These are phyloP conservation scores for Butorides virescens DNA, from an alignment of 2,113 vertebrate genomes.

Conservation along the genomic window DNA sequence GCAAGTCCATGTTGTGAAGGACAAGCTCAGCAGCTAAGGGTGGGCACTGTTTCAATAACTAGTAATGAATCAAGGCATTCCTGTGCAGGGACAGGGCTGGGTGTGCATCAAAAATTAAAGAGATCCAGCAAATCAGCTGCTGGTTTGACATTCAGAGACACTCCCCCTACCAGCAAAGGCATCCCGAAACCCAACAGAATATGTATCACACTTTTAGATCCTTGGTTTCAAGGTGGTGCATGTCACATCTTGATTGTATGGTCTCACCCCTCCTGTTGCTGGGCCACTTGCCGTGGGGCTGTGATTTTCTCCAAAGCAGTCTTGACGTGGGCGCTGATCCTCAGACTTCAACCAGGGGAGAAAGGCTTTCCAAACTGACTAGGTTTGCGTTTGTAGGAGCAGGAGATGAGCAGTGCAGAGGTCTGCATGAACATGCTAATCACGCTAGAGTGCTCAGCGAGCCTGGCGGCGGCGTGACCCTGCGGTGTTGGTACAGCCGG, in stretches of 20 bases:
- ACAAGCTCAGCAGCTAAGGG: not conserved
- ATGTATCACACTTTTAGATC: not conserved
- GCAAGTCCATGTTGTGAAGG: not conserved
- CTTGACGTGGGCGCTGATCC: not conserved
- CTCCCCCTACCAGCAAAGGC: not conserved
- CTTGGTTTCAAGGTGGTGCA: not conserved
- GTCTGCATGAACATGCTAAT: not conserved
- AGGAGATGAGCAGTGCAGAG: not conserved
- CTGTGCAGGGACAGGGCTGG: not conserved
- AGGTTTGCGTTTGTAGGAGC: not conserved
- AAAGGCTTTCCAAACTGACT: not conserved
- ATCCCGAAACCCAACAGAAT: not conserved
- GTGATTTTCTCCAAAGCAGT: not conserved
- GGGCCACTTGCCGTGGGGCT: not conserved
- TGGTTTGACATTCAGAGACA: not conserved
- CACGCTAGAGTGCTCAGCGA: not conserved
- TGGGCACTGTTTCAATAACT: not conserved
- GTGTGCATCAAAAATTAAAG: not conserved
- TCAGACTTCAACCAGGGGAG: not conserved
- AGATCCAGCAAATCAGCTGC: not conserved
- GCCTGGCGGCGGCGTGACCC: not conserved
- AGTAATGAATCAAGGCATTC: not conserved
- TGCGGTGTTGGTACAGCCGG: not conserved
- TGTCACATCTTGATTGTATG: not conserved
- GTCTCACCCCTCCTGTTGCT: accelerated